A percentile compares a stretch with the other conserved stretches of the same genome.
These are phyloP conservation scores for Petaurus breviceps DNA, from an alignment of 2,113 vertebrate species.

Conservation along the genomic window DNA sequence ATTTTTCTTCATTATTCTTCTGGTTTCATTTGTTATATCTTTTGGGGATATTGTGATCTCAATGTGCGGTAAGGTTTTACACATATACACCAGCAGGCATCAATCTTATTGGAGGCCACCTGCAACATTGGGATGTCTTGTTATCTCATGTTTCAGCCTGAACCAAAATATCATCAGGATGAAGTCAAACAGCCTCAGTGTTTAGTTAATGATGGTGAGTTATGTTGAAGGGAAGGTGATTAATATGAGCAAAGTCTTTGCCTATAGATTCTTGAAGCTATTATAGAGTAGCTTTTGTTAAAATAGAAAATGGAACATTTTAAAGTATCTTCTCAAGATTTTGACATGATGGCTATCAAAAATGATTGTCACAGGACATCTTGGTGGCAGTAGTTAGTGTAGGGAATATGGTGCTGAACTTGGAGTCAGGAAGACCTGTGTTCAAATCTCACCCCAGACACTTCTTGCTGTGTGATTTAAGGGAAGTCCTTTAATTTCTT, in stretches of 20 bases:
- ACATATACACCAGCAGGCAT: conserved; percentile 39
- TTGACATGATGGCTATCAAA: background rate
- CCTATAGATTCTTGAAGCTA: background rate
- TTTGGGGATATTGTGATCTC: conserved; percentile 72
- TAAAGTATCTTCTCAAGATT: background rate
- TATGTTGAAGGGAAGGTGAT: background rate
- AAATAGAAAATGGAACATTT: background rate
- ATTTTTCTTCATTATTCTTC: conserved; percentile 85
- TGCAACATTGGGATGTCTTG: conserved; percentile 36
- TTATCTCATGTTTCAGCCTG: background rate
- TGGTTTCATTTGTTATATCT: conserved; percentile 78
- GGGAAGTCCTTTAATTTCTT: background rate
- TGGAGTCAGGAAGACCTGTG: background rate
- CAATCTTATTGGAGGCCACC: conserved; percentile 56
- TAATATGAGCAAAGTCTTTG: background rate
- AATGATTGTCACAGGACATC: background rate
- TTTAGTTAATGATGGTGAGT: background rate
- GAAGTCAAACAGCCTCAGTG: conserved; percentile 28
- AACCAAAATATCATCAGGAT: background rate
- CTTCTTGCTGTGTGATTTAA: background rate
- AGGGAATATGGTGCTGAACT: too few relatives aligned
- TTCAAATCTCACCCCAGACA: background rate
- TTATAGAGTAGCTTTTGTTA: conserved; percentile 2
- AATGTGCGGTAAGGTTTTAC: conserved; percentile 53
- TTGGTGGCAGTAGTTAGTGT: background rate